A percentile compares a stretch with the other conserved stretches of the same genome.
Conservation (phyloP, 1,140 invertebrate species). For the Helicoverpa zea region DNA sequence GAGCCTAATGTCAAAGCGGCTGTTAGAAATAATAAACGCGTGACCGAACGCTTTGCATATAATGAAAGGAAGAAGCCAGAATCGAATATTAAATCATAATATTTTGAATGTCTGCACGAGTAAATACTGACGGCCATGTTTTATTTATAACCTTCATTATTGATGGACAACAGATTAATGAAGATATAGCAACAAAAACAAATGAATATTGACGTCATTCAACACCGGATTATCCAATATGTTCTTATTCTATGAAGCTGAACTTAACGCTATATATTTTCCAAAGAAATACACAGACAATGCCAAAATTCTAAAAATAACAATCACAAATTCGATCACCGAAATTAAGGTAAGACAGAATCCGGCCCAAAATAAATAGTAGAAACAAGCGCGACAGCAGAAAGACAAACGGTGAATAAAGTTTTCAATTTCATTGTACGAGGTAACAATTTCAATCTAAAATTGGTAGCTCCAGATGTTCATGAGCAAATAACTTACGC, state of each 20-base stretch:
- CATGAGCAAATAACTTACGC: conserved; percentile 74
- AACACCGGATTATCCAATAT: background rate
- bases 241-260: background rate
- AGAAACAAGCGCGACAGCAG: conserved; percentile 9
- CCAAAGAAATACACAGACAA: background rate
- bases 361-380: conserved; percentile 23
- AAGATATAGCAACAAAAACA: background rate
- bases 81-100: conserved; percentile 52
- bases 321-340: background rate
- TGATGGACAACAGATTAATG: background rate
- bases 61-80: conserved; percentile 70
- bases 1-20: conserved; percentile 64
- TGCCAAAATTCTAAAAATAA: background rate
- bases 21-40: conserved; percentile 70
- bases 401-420: conserved; percentile 60
- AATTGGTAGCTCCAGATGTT: conserved; percentile 75
- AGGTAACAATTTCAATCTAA: conserved; percentile 76
- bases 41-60: conserved; percentile 71
- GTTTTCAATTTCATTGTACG: conserved; percentile 68
- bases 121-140: conserved; percentile 15
- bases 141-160: conserved; percentile 25
- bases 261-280: background rate
- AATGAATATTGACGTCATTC: background rate
- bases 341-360: conserved; percentile 10
- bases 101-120: conserved; percentile 21